These are phyloP conservation scores for Tetropium fuscum DNA, from an alignment of 2,888 invertebrate genomes.

Conservation along the genomic window DNA sequence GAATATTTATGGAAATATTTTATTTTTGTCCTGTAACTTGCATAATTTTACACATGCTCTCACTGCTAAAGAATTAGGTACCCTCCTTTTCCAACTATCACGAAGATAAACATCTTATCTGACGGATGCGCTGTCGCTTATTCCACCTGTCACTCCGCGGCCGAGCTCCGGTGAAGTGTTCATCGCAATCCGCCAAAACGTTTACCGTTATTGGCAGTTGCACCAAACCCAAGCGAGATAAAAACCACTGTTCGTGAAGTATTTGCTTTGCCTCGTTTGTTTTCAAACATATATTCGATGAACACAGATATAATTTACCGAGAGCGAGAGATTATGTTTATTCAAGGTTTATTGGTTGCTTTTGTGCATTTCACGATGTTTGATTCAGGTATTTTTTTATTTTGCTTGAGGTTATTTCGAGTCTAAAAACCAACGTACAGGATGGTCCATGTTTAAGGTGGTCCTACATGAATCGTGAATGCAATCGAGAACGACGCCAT, in stretches of 20 bases:
- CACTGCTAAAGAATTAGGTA: no score
- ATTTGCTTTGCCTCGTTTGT: background rate
- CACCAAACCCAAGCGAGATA: conserved; percentile 7
- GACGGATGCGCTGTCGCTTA: background rate
- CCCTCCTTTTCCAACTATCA: background rate
- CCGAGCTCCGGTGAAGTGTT: conserved; percentile 10
- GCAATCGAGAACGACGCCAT: no score
- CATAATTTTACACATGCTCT: no score
- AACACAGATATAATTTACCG: background rate
- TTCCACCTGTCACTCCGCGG: conserved; percentile 12
- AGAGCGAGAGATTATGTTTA: background rate
- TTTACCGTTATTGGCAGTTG: conserved; percentile 12
- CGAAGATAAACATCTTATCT: conserved; percentile 10
- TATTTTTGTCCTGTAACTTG: no score
- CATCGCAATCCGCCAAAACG: background rate
- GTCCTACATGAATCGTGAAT: no score
- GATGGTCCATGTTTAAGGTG: no score
- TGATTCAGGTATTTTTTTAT: no score
- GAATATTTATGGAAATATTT: no score
- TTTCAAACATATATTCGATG: background rate
- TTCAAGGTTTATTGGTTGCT: background rate
- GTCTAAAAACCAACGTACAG: no score
- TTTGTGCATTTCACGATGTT: background rate
- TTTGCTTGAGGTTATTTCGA: no score
- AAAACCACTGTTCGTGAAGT: conserved; percentile 13